Evolutionary conservation across 2,797 vertebrate species (phyloP), one percentile per base, ranked within the genome.

Genomic region (Caiman crocodilus): DNA sequence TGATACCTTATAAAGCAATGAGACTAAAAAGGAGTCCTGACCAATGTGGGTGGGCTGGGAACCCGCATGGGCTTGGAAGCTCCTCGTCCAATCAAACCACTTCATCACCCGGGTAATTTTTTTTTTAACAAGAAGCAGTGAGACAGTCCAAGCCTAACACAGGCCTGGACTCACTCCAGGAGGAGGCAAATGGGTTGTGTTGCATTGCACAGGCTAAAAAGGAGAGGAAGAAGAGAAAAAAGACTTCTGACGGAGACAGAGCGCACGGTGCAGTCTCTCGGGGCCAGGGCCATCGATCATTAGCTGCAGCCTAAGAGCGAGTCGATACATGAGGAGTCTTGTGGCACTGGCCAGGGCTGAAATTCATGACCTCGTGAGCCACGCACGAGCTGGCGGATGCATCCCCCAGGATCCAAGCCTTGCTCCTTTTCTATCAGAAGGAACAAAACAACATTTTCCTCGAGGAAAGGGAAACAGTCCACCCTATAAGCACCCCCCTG

Each of bases 371-470:
- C 87, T 90, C 85, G 42, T 79, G 91, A 63, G 78, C 13, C 0
- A 2, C 76, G 88, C 95, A 60, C 71, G 14, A 63, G 90, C 94
- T 90, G 94, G 96, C 65, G 94, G 32, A 82, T 67, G 63, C 79
- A 25, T 89, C 17, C 21, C 87, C 1, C 79, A 2, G 92, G 71
- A 1, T 94, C 63, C 10, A 79, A 82, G 88, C 90, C 88, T 89
- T 88, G 5, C 93, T 93, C 67, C 26, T 60, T 86, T 75, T 2
- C 57, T 93, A 71, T 86, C 93, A 23, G 18, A 81, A 77, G 90
- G 96, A 95, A 94, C 92, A 94, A 94, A 94, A 95, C 96, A 96
- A 95, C 94, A 94, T 96, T 96, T 90, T 89, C 94, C 93, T 96
- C 90, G 82, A 94, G 0, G 75, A 92, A 94, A 90, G 30, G 86